Conservation (phyloP, 2,797 vertebrate genomes). For the Toxotes lorentzi region DNA sequence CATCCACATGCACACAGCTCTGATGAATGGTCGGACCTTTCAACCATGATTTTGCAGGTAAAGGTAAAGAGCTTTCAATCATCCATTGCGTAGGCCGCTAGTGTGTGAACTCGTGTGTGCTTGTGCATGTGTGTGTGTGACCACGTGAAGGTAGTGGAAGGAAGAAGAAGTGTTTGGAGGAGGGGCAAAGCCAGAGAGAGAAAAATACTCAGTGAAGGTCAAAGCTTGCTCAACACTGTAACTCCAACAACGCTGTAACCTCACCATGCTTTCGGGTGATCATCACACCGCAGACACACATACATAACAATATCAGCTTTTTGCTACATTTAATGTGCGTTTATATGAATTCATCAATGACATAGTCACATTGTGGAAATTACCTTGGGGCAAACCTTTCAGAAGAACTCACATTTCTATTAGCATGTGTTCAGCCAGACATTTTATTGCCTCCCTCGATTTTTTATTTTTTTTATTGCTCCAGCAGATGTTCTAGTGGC, state of each 20-base stretch:
- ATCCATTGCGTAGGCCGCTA: conserved; percentile 54
- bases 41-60: conserved; percentile 60
- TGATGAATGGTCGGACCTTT: conserved; percentile 60
- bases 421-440: conserved; percentile 79
- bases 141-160: conserved; percentile 7
- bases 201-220: conserved; percentile 61
- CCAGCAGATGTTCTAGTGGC: conserved; percentile 82
- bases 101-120: conserved; percentile 7
- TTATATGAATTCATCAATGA: conserved; percentile 41
- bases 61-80: conserved; percentile 52
- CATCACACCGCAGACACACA: conserved; percentile 24
- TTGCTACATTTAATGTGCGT: conserved; percentile 16
- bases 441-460: conserved; percentile 77
- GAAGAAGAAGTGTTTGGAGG: conserved; percentile 5
- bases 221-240: conserved; percentile 72
- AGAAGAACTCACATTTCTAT: conserved; percentile 67
- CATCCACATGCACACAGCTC: conserved; percentile 17
- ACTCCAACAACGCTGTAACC: conserved; percentile 21
- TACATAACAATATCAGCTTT: conserved; percentile 29
- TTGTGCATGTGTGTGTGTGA: conserved; percentile 10
- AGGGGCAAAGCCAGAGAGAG: conserved; percentile 20
- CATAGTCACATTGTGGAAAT: conserved; percentile 34
- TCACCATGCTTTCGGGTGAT: conserved; percentile 38
- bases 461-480: conserved; percentile 76
- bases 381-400: conserved; percentile 72